Conservation (phyloP, 2,888 invertebrate genomes). For the Tupiocoris notatus region DNA sequence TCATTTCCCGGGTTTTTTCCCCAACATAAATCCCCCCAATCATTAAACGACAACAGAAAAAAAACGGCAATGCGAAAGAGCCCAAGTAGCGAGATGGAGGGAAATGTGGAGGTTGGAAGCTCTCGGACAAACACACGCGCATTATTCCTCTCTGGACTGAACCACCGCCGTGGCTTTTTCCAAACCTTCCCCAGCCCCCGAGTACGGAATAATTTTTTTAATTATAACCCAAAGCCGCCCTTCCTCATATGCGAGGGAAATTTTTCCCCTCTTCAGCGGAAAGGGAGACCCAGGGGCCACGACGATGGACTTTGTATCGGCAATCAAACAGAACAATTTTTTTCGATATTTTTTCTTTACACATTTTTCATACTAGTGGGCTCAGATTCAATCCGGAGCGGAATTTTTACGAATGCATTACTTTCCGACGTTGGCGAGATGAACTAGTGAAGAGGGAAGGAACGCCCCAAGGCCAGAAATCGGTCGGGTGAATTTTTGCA, state of each 20-base stretch:
- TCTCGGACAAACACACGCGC: constrained; percentile 43
- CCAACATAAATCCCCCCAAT: constrained; percentile 47
- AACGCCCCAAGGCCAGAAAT: not conserved
- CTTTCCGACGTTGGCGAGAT: constrained; percentile 7
- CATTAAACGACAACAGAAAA: constrained; percentile 45
- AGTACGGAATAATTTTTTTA: constrained; percentile 42
- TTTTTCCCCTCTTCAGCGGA: constrained; percentile 11
- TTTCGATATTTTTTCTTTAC: constrained; percentile 6
- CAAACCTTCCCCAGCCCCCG: constrained; percentile 12
- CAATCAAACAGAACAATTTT: constrained; percentile 42
- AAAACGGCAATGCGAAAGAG: constrained; percentile 34
- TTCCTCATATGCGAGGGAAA: constrained; percentile 30
- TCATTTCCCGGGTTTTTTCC: constrained; percentile 21
- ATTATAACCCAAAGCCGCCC: constrained; percentile 39
- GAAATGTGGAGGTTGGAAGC: constrained; percentile 13
- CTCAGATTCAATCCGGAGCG: constrained; percentile 31
- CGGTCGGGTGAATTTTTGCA: not conserved
- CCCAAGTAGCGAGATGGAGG: not conserved
- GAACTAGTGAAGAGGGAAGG: not conserved
- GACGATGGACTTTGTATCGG: constrained; percentile 40
- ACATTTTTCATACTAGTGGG: constrained; percentile 22
- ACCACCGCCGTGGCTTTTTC: constrained; percentile 35
- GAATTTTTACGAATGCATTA: constrained; percentile 38
- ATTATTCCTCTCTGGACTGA: constrained; percentile 32
- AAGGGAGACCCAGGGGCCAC: not conserved